Evolutionary conservation across 2,797 vertebrate species (phyloP).

Genomic region (Lemur catta): DNA sequence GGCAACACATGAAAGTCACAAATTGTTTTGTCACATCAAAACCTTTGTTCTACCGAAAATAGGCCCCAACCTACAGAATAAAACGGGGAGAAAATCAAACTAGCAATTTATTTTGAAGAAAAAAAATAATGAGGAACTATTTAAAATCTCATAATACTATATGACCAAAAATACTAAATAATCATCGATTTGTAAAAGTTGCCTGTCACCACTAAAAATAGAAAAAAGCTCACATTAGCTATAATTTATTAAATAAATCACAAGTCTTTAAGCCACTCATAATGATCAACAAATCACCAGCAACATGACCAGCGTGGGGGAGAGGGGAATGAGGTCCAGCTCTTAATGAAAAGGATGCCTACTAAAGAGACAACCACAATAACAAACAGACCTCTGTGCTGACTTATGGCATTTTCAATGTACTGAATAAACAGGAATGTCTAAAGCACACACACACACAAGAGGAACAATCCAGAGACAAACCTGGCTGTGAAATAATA

Average conservation of each 20-base stretch:
- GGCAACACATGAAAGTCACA: constrained; percentile 37
- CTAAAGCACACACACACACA: neutral
- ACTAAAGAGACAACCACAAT: neutral
- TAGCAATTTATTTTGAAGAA: constrained; percentile 26
- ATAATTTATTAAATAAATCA: constrained; percentile 21
- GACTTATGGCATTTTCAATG: neutral
- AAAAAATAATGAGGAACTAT: neutral
- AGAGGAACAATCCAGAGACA: neutral
- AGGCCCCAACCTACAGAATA: neutral
- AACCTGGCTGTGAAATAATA: neutral
- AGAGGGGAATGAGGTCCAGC: neutral
- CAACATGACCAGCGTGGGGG: neutral
- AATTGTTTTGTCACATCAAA: neutral
- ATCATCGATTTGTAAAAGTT: neutral
- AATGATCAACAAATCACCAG: neutral
- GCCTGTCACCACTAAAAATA: neutral
- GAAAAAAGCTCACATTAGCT: neutral
- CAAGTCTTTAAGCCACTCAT: neutral
- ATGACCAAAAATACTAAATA: neutral
- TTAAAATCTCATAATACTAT: neutral
- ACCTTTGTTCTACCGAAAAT: constrained; percentile 54
- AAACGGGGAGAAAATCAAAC: neutral
- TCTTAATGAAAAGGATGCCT: neutral
- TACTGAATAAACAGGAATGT: neutral
- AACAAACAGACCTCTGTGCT: neutral